phyloP scores from a whole-genome alignment of 1,140 invertebrate genomes.

The Drosophila pallidifrons region DNA sequence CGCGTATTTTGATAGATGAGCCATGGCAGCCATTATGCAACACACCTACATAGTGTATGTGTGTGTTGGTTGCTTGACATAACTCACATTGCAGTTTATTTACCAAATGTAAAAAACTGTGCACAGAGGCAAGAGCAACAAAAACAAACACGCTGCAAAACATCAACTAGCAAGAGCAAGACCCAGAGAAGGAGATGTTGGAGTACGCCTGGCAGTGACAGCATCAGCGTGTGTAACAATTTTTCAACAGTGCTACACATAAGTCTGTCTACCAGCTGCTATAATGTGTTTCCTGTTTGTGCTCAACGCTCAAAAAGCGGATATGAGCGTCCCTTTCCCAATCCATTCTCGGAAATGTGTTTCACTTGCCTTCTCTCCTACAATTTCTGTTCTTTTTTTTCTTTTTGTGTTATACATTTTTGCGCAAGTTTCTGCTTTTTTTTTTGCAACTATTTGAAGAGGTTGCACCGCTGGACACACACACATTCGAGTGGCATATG shows the following conservation, averaged over 20 bases:
- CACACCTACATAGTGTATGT: conserved; percentile 17
- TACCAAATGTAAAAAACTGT: conserved; percentile 65
- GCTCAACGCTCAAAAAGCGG: conserved; percentile 78
- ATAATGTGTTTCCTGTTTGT: conserved; percentile 83
- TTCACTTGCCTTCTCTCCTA: conserved; percentile 27
- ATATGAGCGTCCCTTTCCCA: conserved; percentile 62
- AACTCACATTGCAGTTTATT: conserved; percentile 80
- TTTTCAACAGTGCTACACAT: conserved; percentile 82
- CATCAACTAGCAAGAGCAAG: conserved; percentile 60
- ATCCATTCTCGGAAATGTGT: conserved; percentile 35
- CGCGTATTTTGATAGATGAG: conserved; percentile 80
- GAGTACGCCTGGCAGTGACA: conserved; percentile 66
- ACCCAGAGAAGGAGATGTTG: conserved; percentile 45
- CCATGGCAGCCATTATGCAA: conserved; percentile 78
- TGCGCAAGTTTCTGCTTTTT: neutral
- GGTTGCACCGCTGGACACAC: conserved; percentile 67
- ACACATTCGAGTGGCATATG: conserved; percentile 45
- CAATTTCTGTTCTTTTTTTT: conserved; percentile 16
- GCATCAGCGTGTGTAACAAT: conserved; percentile 73
- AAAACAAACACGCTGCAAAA: conserved; percentile 44
- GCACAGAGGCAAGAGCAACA: conserved; percentile 43
- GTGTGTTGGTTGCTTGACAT: conserved; percentile 68
- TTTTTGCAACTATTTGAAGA: conserved; percentile 53
- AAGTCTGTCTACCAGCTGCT: conserved; percentile 82
- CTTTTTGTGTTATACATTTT: conserved; percentile 3